phyloP scores from a whole-genome alignment of 2,888 invertebrate genomes.

The Cephonodes hylas region DNA sequence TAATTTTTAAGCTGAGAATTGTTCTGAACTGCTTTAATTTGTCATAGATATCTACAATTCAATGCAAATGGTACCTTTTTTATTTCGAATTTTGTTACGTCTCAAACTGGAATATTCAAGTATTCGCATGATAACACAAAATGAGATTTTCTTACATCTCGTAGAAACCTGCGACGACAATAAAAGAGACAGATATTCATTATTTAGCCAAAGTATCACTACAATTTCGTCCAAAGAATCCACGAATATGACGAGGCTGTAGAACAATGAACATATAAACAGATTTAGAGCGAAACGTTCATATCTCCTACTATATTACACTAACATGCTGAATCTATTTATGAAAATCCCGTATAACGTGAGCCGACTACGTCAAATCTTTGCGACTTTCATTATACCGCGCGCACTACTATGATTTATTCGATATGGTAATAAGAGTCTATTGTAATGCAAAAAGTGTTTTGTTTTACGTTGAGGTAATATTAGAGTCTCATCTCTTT shows the following conservation, averaged over 20 bases:
- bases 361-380: conserved; percentile 21
- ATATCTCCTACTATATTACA: conserved; percentile 1
- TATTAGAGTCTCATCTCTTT: background rate
- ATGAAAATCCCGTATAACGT: conserved; percentile 25
- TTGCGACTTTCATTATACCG: conserved; percentile 6
- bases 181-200: background rate
- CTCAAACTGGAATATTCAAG: no score
- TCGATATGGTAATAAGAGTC: conserved; percentile 8
- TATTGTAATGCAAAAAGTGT: conserved; percentile 10
- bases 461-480: conserved; percentile 5
- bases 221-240: background rate
- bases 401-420: conserved; percentile 8
- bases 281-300: background rate
- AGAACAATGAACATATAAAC: background rate
- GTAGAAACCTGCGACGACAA: no score
- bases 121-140: no score
- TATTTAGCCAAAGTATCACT: background rate
- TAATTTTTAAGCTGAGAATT: no score
- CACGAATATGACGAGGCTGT: background rate
- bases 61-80: no score
- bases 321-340: conserved; percentile 20
- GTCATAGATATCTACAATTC: no score
- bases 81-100: no score
- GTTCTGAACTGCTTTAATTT: no score
- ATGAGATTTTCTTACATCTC: no score